Base-by-base conservation (phyloP, 2,888 invertebrate genomes). In the Philopedon plagiatum region DNA sequence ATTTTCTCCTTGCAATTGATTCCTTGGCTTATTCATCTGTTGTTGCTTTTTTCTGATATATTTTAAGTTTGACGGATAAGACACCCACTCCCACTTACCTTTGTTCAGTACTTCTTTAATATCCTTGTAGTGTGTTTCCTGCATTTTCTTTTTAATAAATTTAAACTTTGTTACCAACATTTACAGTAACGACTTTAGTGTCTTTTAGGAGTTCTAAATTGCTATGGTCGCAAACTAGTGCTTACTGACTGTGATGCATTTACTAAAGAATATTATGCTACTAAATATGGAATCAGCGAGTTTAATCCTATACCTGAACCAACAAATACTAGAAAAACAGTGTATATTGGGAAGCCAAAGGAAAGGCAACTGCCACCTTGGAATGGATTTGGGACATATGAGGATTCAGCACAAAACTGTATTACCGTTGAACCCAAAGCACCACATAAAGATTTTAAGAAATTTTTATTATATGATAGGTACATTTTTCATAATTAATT, bases 341-440 rank as follows among this genome's bases (percentile, higher is more conserved):
- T 67, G 7, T 79, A 85, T 5, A 77, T 76, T 56, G 74, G 75
- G 66, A 79, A 85, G 57, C 73, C 86, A 49, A 81, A 83, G 2
- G 85, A 87, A 19, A 84, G 89, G 1, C 84, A 89, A 76, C 81
- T 93, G 49, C 96, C 97, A 0, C 96, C 96, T 0, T 97, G 94
- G 90, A 97, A 96, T 81, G 97, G 97, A 2, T 96, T 92, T 85
- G 97, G 97, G 0, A 91, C 92, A 0, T 93, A 94, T 81, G 95
- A 95, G 73, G 97, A 97, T 83, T 96, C 96, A 0, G 93, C 95
- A 7, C 93, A 93, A 77, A 96, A 96, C 81, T 96, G 96, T 81
- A 89, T 91, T 57, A 91, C 92, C 0, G 91, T 97, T 0, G 90
- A 93, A 77, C 94, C 94, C 0, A 93, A 93, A 82, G 87, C 94